Percentiles rank a stretch among this genome's conserved stretches.
phyloP scores from a whole-genome alignment of 2,797 vertebrate genomes.

The Sphenopsis melanotis region DNA sequence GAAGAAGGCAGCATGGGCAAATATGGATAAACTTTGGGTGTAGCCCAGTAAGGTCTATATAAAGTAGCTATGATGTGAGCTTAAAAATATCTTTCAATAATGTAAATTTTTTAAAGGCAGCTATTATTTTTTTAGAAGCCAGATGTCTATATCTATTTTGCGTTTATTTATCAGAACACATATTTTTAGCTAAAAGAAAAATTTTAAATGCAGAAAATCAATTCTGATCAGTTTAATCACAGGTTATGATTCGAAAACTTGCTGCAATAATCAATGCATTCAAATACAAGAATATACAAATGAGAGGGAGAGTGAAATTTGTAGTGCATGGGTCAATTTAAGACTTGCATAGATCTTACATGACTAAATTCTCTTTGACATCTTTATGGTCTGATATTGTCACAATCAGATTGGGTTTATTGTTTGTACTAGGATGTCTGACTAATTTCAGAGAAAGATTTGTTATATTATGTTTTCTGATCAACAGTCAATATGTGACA shows the following conservation, averaged over 20 bases:
- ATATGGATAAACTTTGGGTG: constrained; percentile 32
- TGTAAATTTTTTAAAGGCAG: not conserved
- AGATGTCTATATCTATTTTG: not conserved
- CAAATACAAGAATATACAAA: not conserved
- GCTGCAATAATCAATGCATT: not conserved
- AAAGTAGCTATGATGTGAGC: not conserved
- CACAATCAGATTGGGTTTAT: not conserved
- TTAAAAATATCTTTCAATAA: not conserved
- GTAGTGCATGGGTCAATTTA: not conserved
- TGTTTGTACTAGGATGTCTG: not conserved
- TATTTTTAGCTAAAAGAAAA: not conserved
- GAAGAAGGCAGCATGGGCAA: constrained; percentile 36
- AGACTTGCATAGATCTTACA: not conserved
- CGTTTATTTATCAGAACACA: not conserved
- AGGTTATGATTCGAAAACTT: not conserved
- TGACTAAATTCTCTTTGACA: not conserved
- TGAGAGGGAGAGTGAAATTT: not conserved
- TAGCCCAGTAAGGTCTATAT: not conserved
- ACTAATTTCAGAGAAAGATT: not conserved
- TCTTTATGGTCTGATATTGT: not conserved
- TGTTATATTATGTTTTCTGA: constrained; percentile 10
- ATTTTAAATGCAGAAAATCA: not conserved
- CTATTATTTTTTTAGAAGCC: not conserved
- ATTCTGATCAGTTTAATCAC: not conserved
- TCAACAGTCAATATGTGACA: not conserved